Conservation (phyloP, 2,113 vertebrate genomes). For the Tauraco erythrolophus region DNA sequence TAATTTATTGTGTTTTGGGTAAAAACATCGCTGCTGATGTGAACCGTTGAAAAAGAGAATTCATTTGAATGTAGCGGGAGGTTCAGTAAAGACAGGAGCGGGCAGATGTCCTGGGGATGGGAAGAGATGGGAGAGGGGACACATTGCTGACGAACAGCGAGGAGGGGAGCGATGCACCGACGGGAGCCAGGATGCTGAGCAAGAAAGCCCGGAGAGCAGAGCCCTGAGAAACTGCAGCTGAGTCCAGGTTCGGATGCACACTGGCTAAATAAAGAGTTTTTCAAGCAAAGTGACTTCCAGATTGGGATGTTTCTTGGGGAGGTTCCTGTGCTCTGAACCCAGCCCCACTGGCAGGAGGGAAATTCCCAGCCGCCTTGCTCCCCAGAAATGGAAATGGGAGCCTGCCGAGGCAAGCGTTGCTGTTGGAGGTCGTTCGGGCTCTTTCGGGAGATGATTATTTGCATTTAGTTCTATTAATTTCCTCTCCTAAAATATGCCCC, state of each 20-base stretch:
- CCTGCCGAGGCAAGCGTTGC: not conserved
- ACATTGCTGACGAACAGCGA: fast-evolving
- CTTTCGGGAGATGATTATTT: not conserved
- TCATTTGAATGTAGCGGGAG: not conserved
- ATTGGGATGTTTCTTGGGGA: fast-evolving
- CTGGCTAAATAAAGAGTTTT: not conserved
- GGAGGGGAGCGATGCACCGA: not conserved
- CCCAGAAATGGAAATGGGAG: not conserved
- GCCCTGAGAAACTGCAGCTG: not conserved
- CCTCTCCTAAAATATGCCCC: not conserved
- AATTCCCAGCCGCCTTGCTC: not conserved
- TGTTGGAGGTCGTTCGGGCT: not conserved
- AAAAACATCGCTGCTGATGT: not conserved
- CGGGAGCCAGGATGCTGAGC: not conserved
- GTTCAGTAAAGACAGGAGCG: not conserved
- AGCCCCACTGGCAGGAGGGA: not conserved
- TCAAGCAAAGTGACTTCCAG: not conserved
- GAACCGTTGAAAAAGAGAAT: not conserved
- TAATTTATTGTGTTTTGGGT: not conserved
- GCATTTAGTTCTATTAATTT: conserved; percentile 20
- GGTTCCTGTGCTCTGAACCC: not conserved
- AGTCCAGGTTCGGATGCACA: fast-evolving
- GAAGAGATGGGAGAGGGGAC: not conserved
- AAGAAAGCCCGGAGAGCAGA: not conserved
- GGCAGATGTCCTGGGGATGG: not conserved